These are phyloP conservation scores for Andrena dorsata DNA, from an alignment of 2,888 invertebrate species.

Conservation along the genomic window DNA sequence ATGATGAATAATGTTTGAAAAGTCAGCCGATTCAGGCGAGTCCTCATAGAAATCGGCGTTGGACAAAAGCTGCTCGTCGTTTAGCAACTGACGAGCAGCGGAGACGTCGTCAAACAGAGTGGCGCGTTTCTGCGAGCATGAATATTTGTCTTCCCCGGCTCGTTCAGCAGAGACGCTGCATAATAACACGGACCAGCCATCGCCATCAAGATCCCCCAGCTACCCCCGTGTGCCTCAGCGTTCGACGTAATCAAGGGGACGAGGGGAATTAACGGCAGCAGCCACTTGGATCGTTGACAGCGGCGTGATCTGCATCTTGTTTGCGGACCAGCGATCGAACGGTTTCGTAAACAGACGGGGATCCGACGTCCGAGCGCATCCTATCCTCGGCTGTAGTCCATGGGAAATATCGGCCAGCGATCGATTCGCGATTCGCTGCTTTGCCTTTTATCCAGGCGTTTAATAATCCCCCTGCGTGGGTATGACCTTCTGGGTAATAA, in stretches of 20 bases:
- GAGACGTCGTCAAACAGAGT: background rate
- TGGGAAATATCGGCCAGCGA: conserved; percentile 35
- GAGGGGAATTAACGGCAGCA: conserved; percentile 52
- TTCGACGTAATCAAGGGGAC: conserved; percentile 42
- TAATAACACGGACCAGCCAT: conserved; percentile 17
- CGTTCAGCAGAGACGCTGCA: conserved; percentile 1
- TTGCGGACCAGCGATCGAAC: conserved; percentile 67
- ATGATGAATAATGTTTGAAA: too few species aligned
- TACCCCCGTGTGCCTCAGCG: background rate
- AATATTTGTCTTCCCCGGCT: conserved; percentile 31
- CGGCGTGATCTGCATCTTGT: conserved; percentile 67
- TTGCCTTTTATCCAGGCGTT: conserved; percentile 31
- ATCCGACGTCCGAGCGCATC: conserved; percentile 41
- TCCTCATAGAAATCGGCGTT: background rate
- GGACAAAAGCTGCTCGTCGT: background rate
- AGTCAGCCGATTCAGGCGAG: too few species aligned
- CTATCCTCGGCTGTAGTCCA: conserved; percentile 38
- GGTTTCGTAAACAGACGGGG: conserved; percentile 59
- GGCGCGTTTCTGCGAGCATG: background rate
- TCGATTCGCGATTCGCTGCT: conserved; percentile 32
- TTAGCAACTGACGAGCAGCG: background rate
- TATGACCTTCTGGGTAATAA: conserved; percentile 32
- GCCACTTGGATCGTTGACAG: conserved; percentile 50
- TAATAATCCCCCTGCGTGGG: conserved; percentile 30
- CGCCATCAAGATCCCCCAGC: background rate